Base-by-base conservation (phyloP, 2,797 vertebrate species). In the Anniella stebbinsi region DNA sequence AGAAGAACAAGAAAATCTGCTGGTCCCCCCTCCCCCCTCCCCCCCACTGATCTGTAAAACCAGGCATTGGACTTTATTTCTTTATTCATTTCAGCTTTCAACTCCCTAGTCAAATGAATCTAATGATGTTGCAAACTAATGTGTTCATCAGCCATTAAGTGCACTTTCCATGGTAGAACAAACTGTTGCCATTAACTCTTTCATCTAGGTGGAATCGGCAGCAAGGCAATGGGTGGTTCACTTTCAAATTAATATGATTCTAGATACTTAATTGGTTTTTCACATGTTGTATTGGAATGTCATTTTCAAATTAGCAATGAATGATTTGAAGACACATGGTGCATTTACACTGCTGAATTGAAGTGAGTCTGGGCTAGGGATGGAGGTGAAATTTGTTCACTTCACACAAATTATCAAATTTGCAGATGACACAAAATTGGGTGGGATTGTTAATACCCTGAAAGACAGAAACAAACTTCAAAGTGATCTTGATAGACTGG, bases 21-120 rank as follows among this genome's bases (percentile, higher is more conserved):
- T 28, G 9, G 2, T 77, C 23, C 3, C 6, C 45, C 45, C 45
- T 45, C 3, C 45, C 54, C 30, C 7, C n/a, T 3, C 38, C 70
- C 70, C 6, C 21, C 4, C 9, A 17, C n/a, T 7, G 36, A 66
- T 84, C 12, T 33, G 51, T 25, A 87, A 21, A 57, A 66, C 12
- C 25, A 57, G 45, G 12, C 48, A 82, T 25, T 41, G 41, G n/a
- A 13, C 41, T 76, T 80, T 60, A n/a, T 63, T 86, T 86, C 25
- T 28, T 60, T 75, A 73, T 80, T 69, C 30, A 18, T 82, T 87
- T 87, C 21, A 54, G 11, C n/a, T 83, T 41, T 81, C 86, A 90
- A 36, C 57, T 87, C 45, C 45, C 45, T 51, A 13, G 2, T 12
- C 57, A 67, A 73, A 73, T 3, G 2, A 66, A 48, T 75, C 70